Base-by-base conservation (phyloP, 2,888 invertebrate species). In the Agriotes lineatus region DNA sequence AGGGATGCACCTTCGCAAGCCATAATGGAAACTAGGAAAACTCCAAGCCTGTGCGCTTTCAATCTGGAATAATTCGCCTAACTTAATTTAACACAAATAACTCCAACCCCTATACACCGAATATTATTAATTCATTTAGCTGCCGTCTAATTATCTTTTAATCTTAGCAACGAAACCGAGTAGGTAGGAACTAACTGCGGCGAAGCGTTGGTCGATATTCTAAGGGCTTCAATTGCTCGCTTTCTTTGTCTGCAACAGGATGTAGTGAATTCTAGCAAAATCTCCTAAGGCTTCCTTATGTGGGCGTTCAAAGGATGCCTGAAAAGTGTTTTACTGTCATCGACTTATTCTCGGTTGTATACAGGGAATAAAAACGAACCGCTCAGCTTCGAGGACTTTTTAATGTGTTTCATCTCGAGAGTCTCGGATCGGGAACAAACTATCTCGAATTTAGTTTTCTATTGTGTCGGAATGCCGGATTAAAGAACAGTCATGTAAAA, bases 241-340 rank as follows among this genome's bases (percentile, higher is more conserved):
- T 63, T 59, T 19, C 68, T 68, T 59, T 63, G 68, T 64, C 63
- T 68, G 50, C 35, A 59, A 50, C 50, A 62, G 60, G 52, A 67
- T 64, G 59, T 60, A 56, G 52, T 25, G 61, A 68, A 58, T 68
- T 68, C 58, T 22, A 68, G 52, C 22, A 64, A 68, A 68, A 68
- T 63, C 63, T 68, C 58, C 63, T 68, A 63, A 64, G 68, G 63
- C 68, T 68, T 68, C 59, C 44, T 64, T 63, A 52, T 68, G 68
- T 52, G 58, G 50, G 63, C 50, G 63, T 68, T 68, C 68, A 68
- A 63, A 68, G 63, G 68, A 68, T 68, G 68, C 44, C 68, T 63
- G 68, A 50, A 68, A 68, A 68, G 63, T 68, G 68, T 68, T 68
- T 68, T 68, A 68, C 68, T 54, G 59, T 64, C 59, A 68, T 68